Evolutionary conservation across 37 sponge, comb jelly and placozoan genomes (phyloP).

Genomic region (Aplysina aerophoba): DNA sequence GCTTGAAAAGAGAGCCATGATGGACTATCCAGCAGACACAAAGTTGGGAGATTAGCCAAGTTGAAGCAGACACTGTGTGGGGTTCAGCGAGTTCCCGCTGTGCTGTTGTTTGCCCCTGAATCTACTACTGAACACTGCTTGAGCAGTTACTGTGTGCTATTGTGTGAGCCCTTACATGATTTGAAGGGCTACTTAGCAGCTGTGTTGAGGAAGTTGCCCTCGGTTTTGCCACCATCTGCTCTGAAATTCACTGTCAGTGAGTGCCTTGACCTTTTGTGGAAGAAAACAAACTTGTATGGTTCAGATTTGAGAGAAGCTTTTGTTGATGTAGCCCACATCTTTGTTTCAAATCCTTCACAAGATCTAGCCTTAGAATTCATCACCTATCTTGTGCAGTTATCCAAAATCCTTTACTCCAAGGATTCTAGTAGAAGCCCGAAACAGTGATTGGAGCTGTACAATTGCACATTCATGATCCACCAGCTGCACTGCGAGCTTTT

Average conservation of each 20-base stretch:
- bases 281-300: not conserved
- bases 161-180: slow-evolving; percentile 43
- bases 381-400: not conserved
- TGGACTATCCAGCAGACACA: too few species aligned
- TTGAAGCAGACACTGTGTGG: slow-evolving; percentile 4
- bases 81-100: not conserved
- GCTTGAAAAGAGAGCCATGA: not conserved
- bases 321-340: not conserved
- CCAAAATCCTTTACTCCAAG: not conserved
- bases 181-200: slow-evolving; percentile 27
- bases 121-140: not conserved
- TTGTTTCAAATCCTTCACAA: not conserved
- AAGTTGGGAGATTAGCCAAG: not conserved
- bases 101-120: not conserved
- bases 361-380: not conserved
- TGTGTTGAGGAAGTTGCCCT: not conserved
- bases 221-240: not conserved
- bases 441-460: not conserved
- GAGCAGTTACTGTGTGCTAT: not conserved
- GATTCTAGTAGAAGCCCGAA: not conserved
- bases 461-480: not conserved
- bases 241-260: not conserved
- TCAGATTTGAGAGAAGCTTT: not conserved
- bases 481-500: not conserved
- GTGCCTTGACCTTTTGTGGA: not conserved